Evolutionary conservation across 2,888 invertebrate genomes (phyloP).

Genomic region (Acleris literana): DNA sequence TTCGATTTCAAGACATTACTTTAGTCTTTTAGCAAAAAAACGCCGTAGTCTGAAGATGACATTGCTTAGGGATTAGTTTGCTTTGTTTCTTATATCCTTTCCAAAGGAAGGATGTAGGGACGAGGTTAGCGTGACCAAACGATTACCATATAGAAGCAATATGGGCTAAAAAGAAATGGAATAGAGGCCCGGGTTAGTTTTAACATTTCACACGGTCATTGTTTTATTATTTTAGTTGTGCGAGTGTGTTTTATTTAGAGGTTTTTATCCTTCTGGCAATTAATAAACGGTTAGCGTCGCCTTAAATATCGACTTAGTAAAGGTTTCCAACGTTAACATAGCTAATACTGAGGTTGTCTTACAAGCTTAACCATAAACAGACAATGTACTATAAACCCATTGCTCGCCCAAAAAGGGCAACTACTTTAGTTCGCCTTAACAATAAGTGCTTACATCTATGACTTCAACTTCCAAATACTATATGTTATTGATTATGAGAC

Average conservation of each 20-base stretch:
- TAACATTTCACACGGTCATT: no score
- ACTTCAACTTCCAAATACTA: constrained; percentile 55
- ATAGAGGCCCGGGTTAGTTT: no score
- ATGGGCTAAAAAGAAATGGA: no score
- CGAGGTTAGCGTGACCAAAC: no score
- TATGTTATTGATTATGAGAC: constrained; percentile 62
- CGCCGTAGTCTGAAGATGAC: no score
- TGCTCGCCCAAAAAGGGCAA: constrained; percentile 54
- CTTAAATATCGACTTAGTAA: neutral
- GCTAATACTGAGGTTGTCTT: constrained; percentile 53
- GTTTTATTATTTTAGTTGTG: neutral
- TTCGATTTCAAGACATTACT: no score
- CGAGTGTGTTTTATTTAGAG: neutral
- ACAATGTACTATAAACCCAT: constrained; percentile 41
- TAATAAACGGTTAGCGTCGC: neutral
- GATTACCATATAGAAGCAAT: no score
- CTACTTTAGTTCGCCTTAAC: constrained; percentile 45
- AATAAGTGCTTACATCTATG: constrained; percentile 59
- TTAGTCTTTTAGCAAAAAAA: no score
- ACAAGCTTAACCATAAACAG: constrained; percentile 40
- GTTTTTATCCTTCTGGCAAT: neutral
- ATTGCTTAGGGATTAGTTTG: no score
- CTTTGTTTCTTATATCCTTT: no score
- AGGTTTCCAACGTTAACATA: constrained; percentile 40
- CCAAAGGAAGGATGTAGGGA: no score